Base-by-base conservation (phyloP, 2,797 vertebrate species). In the Trichosurus vulpecula region DNA sequence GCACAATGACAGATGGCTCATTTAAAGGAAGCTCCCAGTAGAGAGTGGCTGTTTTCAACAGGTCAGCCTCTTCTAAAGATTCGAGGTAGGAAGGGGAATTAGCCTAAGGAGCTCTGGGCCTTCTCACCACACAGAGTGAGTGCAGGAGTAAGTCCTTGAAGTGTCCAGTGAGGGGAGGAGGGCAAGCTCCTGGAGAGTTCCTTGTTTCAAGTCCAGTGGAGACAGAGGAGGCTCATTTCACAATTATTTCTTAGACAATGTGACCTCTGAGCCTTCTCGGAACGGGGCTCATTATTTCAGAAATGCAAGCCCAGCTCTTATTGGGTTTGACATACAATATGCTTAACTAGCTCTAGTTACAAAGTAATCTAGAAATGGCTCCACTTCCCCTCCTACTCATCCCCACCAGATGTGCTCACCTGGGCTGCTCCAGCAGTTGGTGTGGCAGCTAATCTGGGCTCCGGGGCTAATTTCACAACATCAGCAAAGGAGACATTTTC, bases 401-500 rank as follows among this genome's bases (percentile, higher is more conserved):
- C 25, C 74, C 74, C 25, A 87, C 74, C 41, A 87, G 74, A 87
- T 87, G 74, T 87, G 74, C 98, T 98, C 97, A 99, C 99, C 99
- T 99, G 97, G 94, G 98, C 97, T 1, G 99, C 98, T 90, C 98
- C 96, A 0, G 98, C 92, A 0, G 98, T 95, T 0, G 99, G 99
- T 0, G 97, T 99, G 22, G 98, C 98, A 47, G 98, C 99, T 89
- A 99, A 96, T 47, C 97, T 98, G 54, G 99, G 99, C 41, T 98
- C 98, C 0, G 98, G 98, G 51, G 99, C 99, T 91, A 97, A 98
- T 97, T 98, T 99, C 97, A 99, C 97, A 0, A 97, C 98, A 31
- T 99, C 99, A n/a, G 97, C 96, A 95, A 99, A 99, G 96, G 98
- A 97, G 92, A 98, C 74, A 54, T 98, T 98, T 3, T 91, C 97